Conservation (phyloP, 2,888 invertebrate species). For the Magallana nippona region DNA sequence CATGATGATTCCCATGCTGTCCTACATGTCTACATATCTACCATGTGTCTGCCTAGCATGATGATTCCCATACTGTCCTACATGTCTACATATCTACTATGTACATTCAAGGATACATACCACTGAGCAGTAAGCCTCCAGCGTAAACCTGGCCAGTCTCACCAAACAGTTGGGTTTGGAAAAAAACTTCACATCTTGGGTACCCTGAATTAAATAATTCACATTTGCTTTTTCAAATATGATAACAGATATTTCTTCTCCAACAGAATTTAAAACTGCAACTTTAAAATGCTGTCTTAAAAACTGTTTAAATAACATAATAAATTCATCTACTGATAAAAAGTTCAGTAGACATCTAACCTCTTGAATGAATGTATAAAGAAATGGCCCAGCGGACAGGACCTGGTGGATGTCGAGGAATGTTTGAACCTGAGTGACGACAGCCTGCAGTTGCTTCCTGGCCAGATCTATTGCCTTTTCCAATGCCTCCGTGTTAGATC, state of each 20-base stretch:
- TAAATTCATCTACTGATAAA: not conserved
- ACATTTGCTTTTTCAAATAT: not conserved
- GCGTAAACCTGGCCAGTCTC: constrained; percentile 86
- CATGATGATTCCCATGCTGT: too few species aligned
- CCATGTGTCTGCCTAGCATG: too few species aligned
- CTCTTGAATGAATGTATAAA: constrained; percentile 92
- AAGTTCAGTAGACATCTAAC: constrained; percentile 80
- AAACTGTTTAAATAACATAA: not conserved
- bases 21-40: not conserved
- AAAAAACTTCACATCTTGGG: constrained; percentile 80
- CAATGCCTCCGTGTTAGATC: constrained; percentile 81
- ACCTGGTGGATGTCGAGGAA: constrained; percentile 90
- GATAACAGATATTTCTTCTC: not conserved
- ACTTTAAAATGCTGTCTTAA: too few species aligned
- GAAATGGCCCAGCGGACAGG: constrained; percentile 92
- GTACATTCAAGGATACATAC: too few species aligned
- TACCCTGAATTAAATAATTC: constrained; percentile 76
- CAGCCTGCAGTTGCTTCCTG: constrained; percentile 85
- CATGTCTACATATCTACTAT: too few species aligned
- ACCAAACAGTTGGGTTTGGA: constrained; percentile 85
- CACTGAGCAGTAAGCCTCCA: constrained; percentile 86
- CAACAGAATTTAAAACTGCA: too few species aligned
- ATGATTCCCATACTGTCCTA: not conserved
- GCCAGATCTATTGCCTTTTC: constrained; percentile 86
- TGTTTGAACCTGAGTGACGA: constrained; percentile 89